phyloP scores from a whole-genome alignment of 2,888 invertebrate genomes.

The Ophion obscuratus region DNA sequence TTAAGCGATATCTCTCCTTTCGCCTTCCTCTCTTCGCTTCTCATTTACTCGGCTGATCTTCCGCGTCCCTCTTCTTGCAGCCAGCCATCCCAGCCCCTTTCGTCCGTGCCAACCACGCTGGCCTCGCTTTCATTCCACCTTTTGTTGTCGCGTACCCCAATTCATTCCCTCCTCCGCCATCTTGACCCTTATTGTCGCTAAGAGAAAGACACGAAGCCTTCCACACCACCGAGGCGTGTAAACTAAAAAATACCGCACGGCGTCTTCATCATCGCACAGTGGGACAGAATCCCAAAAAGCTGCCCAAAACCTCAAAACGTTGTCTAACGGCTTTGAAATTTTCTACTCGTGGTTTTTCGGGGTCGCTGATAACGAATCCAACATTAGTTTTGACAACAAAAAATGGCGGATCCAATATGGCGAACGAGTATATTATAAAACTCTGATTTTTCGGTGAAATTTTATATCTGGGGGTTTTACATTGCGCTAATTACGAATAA shows the following conservation, averaged over 20 bases:
- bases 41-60: conserved; percentile 13
- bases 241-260: not conserved
- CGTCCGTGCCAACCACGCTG: not conserved
- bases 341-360: too few species aligned
- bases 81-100: not conserved
- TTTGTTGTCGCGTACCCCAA: conserved; percentile 25
- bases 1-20: conserved; percentile 2
- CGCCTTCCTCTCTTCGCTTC: conserved; percentile 4
- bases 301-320: too few species aligned
- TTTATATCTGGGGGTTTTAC: too few species aligned
- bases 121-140: conserved; percentile 1
- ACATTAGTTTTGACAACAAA: too few species aligned
- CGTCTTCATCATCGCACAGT: too few species aligned
- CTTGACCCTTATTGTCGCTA: conserved; percentile 30
- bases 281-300: too few species aligned
- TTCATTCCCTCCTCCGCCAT: conserved; percentile 24
- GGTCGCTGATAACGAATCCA: too few species aligned
- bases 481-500: too few species aligned
- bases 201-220: not conserved
- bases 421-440: too few species aligned
- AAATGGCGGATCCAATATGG: too few species aligned
- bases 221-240: conserved; percentile 6
- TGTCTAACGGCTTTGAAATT: too few species aligned
- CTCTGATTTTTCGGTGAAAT: too few species aligned
- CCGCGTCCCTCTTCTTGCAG: conserved; percentile 19